Evolutionary conservation across 1,140 invertebrate species (phyloP), one percentile per base, ranked within the genome.

Genomic region (Branchinecta lindahli): DNA sequence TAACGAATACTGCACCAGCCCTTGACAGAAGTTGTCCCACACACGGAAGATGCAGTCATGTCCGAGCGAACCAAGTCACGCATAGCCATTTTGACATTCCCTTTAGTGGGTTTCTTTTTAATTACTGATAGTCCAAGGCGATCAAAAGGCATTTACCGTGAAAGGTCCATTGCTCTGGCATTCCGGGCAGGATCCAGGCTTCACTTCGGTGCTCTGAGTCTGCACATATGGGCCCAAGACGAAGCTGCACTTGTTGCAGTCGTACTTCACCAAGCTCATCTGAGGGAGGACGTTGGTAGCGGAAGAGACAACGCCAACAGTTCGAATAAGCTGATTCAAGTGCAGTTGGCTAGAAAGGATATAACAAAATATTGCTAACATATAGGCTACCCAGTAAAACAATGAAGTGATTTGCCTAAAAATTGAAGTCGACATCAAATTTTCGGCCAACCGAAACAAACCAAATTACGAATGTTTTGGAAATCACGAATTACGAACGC

Each of bases 151-250:
- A 76, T 78, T 83, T 79, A 94, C 91, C 82, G 92, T 88, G 79
- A 99, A 99, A 0, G 96, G 96, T 6, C 96, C 96, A 71, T 83
- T 83, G 77, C 92, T 94, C 79, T 99, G 96, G 87, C 97, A 99
- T 75, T 98, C 94, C 0, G 96, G 95, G 83, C 97, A 99, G 0
- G 88, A 90, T 0, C 90, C 92, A 3, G 96, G 96, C 76, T 94
- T 94, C 0, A 97, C 88, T 84, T 99, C 97, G 12, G 87, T 81
- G 76, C 89, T 90, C 78, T 98, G 92, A 0, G 87, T 86, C 81
- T 99, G 96, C 44, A 92, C 87, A 80, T 96, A 98, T 0, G 97
- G 97, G 7, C 97, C 97, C 66, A 99, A 80, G 45, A 98, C 83
- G 78, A 92, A 96, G 46, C 89, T 89, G 81, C 97, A 99, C 77